phyloP scores from a whole-genome alignment of 2,888 invertebrate species.

The Noctua janthina region DNA sequence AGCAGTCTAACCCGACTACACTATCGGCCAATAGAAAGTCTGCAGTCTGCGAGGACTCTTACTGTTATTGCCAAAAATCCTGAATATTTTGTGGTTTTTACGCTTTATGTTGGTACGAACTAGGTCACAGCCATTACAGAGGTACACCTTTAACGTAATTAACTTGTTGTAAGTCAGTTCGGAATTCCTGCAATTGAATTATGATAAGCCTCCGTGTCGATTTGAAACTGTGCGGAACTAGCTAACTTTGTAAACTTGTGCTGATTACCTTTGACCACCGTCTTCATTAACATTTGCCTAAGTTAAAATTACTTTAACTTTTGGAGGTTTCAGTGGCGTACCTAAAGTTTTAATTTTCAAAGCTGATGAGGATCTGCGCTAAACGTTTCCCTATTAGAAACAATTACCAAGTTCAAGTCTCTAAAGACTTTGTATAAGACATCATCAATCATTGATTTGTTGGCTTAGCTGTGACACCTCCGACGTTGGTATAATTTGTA shows the following conservation, averaged over 20 bases:
- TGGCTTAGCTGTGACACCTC: background rate
- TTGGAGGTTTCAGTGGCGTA: background rate
- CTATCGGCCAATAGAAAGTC: background rate
- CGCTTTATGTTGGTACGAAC: background rate
- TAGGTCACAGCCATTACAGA: background rate
- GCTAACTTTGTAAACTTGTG: conserved; percentile 37
- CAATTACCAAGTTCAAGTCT: conserved; percentile 19
- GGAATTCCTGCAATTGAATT: conserved; percentile 16
- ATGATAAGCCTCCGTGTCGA: conserved; percentile 5
- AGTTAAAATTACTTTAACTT: conserved; percentile 30
- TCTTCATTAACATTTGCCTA: conserved; percentile 24
- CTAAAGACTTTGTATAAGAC: background rate
- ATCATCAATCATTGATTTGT: conserved; percentile 14
- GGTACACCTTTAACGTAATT: conserved; percentile 3
- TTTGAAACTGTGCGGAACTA: conserved; percentile 21
- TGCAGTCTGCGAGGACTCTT: background rate
- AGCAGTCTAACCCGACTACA: background rate
- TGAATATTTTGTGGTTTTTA: background rate
- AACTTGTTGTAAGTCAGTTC: background rate
- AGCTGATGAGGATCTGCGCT: background rate
- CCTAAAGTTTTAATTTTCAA: conserved; percentile 25
- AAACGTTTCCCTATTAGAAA: conserved; percentile 3
- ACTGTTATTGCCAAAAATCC: background rate
- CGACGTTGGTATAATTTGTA: background rate
- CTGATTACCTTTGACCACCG: conserved; percentile 30